Percentiles rank a stretch among this genome's conserved stretches.
Evolutionary conservation across 2,888 invertebrate genomes (phyloP).

Genomic region (Xanthia togata): DNA sequence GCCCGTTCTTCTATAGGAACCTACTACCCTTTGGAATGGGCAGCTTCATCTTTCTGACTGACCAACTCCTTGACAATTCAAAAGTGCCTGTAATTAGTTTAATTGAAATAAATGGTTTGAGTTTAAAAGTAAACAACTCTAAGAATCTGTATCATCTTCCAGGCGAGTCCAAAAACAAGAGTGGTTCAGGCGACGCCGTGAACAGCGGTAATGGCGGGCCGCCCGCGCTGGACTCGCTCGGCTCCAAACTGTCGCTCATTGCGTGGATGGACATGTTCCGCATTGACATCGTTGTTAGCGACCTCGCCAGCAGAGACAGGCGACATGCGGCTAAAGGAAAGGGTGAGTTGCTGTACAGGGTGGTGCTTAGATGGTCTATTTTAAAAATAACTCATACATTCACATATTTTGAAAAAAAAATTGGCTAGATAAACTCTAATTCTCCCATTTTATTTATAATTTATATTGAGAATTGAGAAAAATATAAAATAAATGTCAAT

Average conservation of each 20-base stretch:
- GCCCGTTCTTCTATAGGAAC: too few relatives aligned
- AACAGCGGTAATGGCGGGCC: constrained; percentile 56
- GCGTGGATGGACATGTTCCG: constrained; percentile 96
- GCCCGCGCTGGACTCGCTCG: constrained; percentile 94
- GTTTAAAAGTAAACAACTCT: background rate
- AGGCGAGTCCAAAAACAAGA: constrained; percentile 75
- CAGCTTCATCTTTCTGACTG: too few relatives aligned
- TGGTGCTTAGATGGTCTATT: too few relatives aligned
- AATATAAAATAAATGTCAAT: background rate
- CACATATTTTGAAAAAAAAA: background rate
- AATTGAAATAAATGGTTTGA: too few relatives aligned
- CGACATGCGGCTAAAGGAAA: constrained; percentile 75
- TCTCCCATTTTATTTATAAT: background rate
- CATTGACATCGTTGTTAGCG: constrained; percentile 98
- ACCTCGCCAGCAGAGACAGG: constrained; percentile 91
- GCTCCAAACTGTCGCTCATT: constrained; percentile 95
- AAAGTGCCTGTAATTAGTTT: too few relatives aligned
- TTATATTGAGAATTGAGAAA: background rate
- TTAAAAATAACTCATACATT: background rate
- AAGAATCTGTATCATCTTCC: background rate
- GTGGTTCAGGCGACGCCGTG: constrained; percentile 58
- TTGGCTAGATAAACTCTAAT: background rate
- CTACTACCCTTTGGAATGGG: too few relatives aligned
- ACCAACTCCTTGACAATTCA: too few relatives aligned
- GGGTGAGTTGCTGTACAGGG: constrained; percentile 63